Conservation (phyloP, 2,113 vertebrate species). For the Mirounga angustirostris region DNA sequence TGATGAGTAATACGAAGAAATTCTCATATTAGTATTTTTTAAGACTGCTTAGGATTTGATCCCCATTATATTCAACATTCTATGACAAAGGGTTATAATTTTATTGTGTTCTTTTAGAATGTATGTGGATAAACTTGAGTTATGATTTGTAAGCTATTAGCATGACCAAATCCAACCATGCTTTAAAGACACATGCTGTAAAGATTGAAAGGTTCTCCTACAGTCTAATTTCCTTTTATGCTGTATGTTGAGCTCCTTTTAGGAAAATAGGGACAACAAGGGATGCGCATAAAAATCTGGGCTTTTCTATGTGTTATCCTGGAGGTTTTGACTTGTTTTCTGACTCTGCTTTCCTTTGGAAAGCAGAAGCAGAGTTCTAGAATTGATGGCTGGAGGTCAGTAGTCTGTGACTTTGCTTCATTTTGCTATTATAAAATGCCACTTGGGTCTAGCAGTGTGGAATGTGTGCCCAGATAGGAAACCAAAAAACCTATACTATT, state of each 20-base stretch:
- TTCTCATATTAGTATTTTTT: background rate
- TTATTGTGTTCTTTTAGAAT: background rate
- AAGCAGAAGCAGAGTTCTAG: constrained; percentile 8
- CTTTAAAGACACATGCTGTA: background rate
- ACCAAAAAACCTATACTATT: background rate
- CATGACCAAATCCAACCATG: background rate
- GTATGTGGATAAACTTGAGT: background rate
- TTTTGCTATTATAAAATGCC: constrained; percentile 48
- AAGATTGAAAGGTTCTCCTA: background rate
- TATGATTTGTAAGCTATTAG: background rate
- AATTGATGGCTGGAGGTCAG: background rate
- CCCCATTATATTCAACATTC: background rate
- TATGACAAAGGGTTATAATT: background rate
- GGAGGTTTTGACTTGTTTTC: background rate
- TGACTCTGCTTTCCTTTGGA: background rate
- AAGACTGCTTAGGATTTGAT: background rate
- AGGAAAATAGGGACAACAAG: background rate
- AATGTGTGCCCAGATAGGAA: background rate
- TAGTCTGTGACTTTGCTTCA: background rate
- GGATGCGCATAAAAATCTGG: background rate
- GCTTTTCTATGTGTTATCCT: background rate
- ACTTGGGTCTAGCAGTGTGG: background rate
- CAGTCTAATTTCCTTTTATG: background rate
- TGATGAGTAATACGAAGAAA: background rate
- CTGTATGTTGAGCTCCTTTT: background rate